phyloP scores from a whole-genome alignment of 2,113 vertebrate genomes.

The Gallinago jamesoni region DNA sequence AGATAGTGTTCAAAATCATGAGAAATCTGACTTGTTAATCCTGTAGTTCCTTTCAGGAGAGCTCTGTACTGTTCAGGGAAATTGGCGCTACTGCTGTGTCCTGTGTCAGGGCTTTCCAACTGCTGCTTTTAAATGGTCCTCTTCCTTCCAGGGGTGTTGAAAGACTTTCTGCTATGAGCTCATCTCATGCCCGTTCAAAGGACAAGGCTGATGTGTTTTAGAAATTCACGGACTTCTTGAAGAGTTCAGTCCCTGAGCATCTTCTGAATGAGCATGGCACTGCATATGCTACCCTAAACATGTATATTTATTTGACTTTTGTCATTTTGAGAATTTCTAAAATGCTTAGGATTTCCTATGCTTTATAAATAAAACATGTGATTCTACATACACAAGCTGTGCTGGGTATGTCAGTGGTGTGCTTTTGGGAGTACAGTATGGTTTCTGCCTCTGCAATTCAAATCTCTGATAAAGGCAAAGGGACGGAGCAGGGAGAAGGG shows the following conservation, averaged over 20 bases:
- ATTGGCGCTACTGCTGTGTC: background rate
- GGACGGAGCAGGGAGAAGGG: background rate
- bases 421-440: background rate
- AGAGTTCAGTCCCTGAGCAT: background rate
- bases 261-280: background rate
- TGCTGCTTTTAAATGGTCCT: background rate
- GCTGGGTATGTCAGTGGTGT: background rate
- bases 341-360: background rate
- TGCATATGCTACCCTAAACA: background rate
- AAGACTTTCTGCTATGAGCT: background rate
- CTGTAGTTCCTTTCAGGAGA: background rate
- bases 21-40: background rate
- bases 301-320: slow-evolving; percentile 16
- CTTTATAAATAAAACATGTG: background rate
- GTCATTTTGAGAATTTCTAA: background rate
- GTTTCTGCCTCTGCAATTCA: background rate
- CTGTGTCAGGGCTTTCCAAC: background rate
- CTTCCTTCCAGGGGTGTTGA: background rate
- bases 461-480: background rate
- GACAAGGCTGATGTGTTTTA: background rate
- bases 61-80: background rate
- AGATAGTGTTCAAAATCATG: background rate
- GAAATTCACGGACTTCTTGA: background rate
- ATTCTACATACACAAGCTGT: background rate
- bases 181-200: background rate